Percentiles rank a stretch among this genome's conserved stretches.
Evolutionary conservation across 2,797 vertebrate genomes (phyloP).

Genomic region (Coranthus polyacanthus): DNA sequence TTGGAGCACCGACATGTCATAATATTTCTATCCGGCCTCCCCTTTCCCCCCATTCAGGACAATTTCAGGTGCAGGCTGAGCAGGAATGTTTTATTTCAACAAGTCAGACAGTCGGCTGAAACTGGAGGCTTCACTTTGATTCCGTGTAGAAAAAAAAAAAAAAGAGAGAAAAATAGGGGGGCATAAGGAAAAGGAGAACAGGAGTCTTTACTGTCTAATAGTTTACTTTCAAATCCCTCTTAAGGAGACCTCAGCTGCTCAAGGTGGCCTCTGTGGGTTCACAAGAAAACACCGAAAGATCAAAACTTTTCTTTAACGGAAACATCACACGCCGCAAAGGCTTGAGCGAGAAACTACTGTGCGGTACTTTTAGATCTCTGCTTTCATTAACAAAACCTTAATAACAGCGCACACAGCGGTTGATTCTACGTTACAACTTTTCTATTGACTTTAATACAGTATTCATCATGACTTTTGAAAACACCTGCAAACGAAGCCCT

Average conservation of each 20-base stretch:
- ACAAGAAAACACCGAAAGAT: constrained; percentile 44
- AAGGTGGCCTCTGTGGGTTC: constrained; percentile 20
- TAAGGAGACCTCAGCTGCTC: constrained; percentile 34
- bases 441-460: too few species aligned
- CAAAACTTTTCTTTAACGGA: constrained; percentile 43
- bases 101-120: constrained; percentile 52
- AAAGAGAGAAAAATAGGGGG: background rate
- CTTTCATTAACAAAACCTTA: too few species aligned
- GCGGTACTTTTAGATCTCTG: too few species aligned
- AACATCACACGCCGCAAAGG: constrained; percentile 50
- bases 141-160: constrained; percentile 21
- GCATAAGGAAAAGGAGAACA: constrained; percentile 8
- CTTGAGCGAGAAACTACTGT: background rate
- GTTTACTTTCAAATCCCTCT: constrained; percentile 42
- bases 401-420: too few species aligned
- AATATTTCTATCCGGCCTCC: constrained; percentile 74
- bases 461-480: too few species aligned
- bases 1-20: constrained; percentile 85
- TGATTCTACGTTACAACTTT: too few species aligned
- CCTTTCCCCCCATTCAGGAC: constrained; percentile 64
- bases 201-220: background rate
- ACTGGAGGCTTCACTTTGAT: constrained; percentile 41
- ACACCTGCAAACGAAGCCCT: too few species aligned
- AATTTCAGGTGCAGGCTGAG: constrained; percentile 75
- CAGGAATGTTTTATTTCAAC: constrained; percentile 73